These are phyloP conservation scores for Synanthedon tipuliformis DNA, from an alignment of 2,888 invertebrate species.

Conservation along the genomic window DNA sequence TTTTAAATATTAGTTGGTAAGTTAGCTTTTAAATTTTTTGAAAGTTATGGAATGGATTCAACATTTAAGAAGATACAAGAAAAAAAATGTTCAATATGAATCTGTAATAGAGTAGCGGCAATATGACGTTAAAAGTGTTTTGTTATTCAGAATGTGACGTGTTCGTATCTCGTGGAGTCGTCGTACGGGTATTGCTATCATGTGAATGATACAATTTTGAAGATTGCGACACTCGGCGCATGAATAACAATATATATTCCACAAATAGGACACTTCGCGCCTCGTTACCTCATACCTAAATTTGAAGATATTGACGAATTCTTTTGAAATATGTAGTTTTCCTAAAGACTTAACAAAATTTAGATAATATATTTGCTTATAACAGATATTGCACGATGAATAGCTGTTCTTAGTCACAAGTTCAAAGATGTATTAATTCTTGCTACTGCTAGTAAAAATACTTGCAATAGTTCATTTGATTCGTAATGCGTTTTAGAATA, in stretches of 20 bases:
- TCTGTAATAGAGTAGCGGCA: not conserved
- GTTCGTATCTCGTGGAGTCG: slow-evolving; percentile 10
- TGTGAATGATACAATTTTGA: slow-evolving; percentile 27
- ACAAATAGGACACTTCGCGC: slow-evolving; percentile 7
- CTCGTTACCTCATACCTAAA: slow-evolving; percentile 1
- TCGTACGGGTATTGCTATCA: slow-evolving; percentile 17
- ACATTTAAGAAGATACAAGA: slow-evolving; percentile 16
- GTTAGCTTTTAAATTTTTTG: too few relatives aligned
- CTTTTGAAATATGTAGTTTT: not conserved
- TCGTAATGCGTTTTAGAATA: too few relatives aligned
- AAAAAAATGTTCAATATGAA: not conserved
- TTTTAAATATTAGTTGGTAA: too few relatives aligned
- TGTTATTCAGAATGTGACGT: slow-evolving; percentile 21
- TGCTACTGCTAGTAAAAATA: too few relatives aligned
- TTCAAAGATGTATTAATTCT: too few relatives aligned
- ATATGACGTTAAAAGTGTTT: slow-evolving; percentile 1
- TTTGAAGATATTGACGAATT: not conserved
- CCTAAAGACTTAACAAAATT: too few relatives aligned
- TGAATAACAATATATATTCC: slow-evolving; percentile 16
- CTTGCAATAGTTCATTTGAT: too few relatives aligned
- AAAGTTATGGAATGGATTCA: too few relatives aligned
- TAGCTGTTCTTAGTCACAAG: too few relatives aligned
- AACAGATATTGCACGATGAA: too few relatives aligned
- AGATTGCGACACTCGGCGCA: slow-evolving; percentile 16
- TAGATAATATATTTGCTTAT: too few relatives aligned